These are phyloP conservation scores for Geotrypetes seraphini DNA, from an alignment of 2,797 vertebrate genomes.

Conservation along the genomic window DNA sequence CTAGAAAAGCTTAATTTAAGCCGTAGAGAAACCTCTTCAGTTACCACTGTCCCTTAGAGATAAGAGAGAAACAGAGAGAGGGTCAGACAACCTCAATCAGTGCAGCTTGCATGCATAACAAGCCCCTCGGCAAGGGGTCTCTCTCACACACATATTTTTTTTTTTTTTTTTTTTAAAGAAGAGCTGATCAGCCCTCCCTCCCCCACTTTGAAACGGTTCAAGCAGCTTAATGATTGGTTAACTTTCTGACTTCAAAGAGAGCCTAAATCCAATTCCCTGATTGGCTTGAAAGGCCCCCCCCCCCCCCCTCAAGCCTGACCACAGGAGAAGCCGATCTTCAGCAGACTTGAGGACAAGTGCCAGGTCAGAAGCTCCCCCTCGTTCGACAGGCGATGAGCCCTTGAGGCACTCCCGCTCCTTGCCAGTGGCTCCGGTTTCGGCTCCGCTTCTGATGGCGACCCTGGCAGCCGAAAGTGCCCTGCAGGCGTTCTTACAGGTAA, in stretches of 20 bases:
- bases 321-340: background rate
- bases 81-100: background rate
- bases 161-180: constrained; percentile 70
- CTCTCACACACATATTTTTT: too few species aligned
- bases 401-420: constrained; percentile 1
- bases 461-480: constrained; percentile 68
- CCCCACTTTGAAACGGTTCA: constrained; percentile 59
- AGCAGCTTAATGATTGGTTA: constrained; percentile 49
- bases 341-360: background rate
- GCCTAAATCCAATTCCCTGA: constrained; percentile 19
- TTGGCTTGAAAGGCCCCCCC: constrained; percentile 26
- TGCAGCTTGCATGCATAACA: constrained; percentile 59
- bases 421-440: background rate
- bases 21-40: too few species aligned
- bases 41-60: constrained; percentile 14
- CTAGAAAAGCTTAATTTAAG: too few species aligned
- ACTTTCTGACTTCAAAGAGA: constrained; percentile 41
- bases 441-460: constrained; percentile 60
- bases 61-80: background rate
- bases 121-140: constrained; percentile 63
- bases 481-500: constrained; percentile 71
- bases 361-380: background rate
- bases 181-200: constrained; percentile 52
- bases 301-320: too few species aligned
- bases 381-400: too few species aligned